Conservation (phyloP, 2,113 vertebrate species). For the Colaptes auratus region DNA sequence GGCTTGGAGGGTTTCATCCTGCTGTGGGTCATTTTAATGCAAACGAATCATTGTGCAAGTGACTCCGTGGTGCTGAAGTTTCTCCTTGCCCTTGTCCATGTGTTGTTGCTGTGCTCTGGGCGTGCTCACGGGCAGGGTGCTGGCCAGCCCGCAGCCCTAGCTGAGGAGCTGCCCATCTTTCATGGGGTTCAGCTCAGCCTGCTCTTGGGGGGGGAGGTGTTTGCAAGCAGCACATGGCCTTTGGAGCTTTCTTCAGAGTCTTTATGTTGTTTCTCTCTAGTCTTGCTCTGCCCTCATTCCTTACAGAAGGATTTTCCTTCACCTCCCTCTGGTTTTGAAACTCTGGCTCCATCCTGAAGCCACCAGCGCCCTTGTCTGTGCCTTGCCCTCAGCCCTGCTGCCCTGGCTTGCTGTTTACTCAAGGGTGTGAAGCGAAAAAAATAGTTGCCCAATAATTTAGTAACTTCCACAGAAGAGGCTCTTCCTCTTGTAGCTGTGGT, state of each 20-base stretch:
- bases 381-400: background rate
- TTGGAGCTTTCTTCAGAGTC: background rate
- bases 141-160: background rate
- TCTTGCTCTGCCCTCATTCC: background rate
- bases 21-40: accelerated
- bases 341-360: background rate
- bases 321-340: background rate
- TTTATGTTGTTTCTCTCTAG: accelerated
- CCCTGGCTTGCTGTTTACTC: background rate
- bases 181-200: accelerated
- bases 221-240: background rate
- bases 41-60: background rate
- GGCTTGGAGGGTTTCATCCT: accelerated
- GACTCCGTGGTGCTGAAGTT: accelerated
- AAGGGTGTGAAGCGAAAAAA: background rate
- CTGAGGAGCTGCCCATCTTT: background rate
- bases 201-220: accelerated
- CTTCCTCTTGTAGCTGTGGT: background rate
- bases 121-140: background rate
- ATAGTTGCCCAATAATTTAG: background rate
- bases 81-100: accelerated
- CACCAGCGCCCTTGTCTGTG: background rate
- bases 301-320: background rate
- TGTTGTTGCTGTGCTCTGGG: background rate
- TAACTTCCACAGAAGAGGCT: background rate